Evolutionary conservation across 2,888 invertebrate genomes (phyloP).

Genomic region (Oconnorella tubifera): DNA sequence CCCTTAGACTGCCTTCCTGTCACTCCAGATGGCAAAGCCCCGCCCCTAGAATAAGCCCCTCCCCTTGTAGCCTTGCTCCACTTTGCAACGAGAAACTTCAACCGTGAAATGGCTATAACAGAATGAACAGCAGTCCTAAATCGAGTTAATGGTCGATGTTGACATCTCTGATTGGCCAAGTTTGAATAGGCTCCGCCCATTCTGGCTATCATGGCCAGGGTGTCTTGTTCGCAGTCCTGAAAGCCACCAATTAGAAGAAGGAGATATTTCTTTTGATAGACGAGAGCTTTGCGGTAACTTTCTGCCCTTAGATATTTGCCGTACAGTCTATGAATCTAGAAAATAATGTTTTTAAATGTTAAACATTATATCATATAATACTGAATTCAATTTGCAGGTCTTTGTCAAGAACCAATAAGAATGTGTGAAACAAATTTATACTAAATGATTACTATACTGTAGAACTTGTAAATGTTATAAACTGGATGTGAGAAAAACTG

Average conservation of each 20-base stretch:
- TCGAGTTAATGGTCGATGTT: slow-evolving; percentile 9
- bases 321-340: slow-evolving; percentile 50
- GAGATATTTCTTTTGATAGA: slow-evolving; percentile 86
- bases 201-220: slow-evolving; percentile 56
- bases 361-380: too few species aligned
- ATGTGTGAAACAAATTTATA: too few species aligned
- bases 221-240: slow-evolving; percentile 59
- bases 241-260: slow-evolving; percentile 65
- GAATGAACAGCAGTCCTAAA: slow-evolving; percentile 14
- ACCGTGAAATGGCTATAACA: slow-evolving; percentile 16
- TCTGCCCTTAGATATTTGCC: slow-evolving; percentile 72
- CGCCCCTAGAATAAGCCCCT: slow-evolving; percentile 13
- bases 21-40: neutral
- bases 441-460: too few species aligned
- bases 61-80: slow-evolving; percentile 30
- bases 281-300: slow-evolving; percentile 79
- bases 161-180: neutral
- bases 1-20: too few species aligned
- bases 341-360: too few species aligned
- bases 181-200: slow-evolving; percentile 45
- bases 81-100: slow-evolving; percentile 33
- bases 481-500: too few species aligned
- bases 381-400: too few species aligned
- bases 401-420: too few species aligned
- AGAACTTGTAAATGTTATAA: too few species aligned